Evolutionary conservation across 2,113 vertebrate genomes (phyloP).

Genomic region (Aegithalos caudatus): DNA sequence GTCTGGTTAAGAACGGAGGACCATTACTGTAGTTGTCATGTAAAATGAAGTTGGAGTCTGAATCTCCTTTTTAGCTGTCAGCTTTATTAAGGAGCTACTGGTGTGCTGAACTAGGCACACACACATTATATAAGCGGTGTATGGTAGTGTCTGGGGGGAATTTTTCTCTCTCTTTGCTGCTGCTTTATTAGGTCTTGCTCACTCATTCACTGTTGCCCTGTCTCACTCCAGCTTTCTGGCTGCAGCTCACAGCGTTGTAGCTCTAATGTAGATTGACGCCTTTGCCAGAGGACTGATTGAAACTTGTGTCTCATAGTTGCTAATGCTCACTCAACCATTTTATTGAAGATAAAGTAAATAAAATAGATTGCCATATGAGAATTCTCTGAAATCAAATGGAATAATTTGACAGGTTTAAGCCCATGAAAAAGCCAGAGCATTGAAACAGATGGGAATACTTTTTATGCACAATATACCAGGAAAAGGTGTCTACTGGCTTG

Average conservation of each 20-base stretch:
- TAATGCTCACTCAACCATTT: constrained; percentile 94
- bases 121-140: constrained; percentile 72
- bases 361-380: constrained; percentile 89
- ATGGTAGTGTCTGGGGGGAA: constrained; percentile 69
- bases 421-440: constrained; percentile 61
- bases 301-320: constrained; percentile 88
- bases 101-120: constrained; percentile 74
- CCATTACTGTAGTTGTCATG: constrained; percentile 78
- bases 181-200: constrained; percentile 49
- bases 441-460: constrained; percentile 66
- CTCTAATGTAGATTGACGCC: constrained; percentile 82
- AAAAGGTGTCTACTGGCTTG: not conserved
- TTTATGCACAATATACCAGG: constrained; percentile 52
- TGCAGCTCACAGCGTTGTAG: constrained; percentile 61
- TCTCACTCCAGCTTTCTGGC: constrained; percentile 56
- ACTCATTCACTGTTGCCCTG: constrained; percentile 48
- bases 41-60: constrained; percentile 79
- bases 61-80: constrained; percentile 78
- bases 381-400: constrained; percentile 86
- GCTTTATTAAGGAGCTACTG: constrained; percentile 75
- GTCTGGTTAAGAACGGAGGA: constrained; percentile 62
- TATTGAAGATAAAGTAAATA: constrained; percentile 99
- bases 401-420: constrained; percentile 83
- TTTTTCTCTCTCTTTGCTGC: constrained; percentile 59
- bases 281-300: constrained; percentile 84